Conservation (phyloP, 2,797 vertebrate species). For the Paedocypris micromegethes region DNA sequence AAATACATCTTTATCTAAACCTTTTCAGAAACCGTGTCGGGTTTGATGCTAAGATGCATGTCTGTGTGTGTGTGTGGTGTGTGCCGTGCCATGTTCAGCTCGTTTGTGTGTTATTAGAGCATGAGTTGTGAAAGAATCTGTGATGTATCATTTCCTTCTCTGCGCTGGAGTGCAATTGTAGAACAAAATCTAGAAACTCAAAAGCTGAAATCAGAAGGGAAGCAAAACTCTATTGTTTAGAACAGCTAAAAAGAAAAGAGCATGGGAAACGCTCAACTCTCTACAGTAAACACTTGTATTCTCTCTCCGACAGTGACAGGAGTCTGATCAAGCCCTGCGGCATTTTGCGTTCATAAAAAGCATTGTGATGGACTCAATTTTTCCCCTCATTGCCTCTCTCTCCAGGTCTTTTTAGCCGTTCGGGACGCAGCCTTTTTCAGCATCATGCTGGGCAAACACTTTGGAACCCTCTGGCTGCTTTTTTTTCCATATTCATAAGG, state of each 20-base stretch:
- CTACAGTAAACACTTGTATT: too few species aligned
- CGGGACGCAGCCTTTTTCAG: constrained; percentile 1
- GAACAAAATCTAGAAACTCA: too few species aligned
- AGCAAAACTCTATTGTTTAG: background rate
- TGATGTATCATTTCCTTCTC: constrained; percentile 22
- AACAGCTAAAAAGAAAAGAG: background rate
- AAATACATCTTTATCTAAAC: constrained; percentile 1
- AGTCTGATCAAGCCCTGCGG: too few species aligned
- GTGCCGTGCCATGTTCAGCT: background rate
- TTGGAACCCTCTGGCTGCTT: background rate
- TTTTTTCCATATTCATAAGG: constrained; percentile 33
- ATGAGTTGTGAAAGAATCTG: constrained; percentile 3
- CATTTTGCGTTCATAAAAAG: background rate
- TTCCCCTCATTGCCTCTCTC: background rate
- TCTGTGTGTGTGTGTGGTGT: background rate
- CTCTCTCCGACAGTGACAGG: too few species aligned
- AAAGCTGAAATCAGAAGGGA: too few species aligned
- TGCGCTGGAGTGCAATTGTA: constrained; percentile 32
- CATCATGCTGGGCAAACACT: constrained; percentile 20
- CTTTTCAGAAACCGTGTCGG: background rate
- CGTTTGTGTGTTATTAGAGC: constrained; percentile 6
- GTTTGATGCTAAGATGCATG: constrained; percentile 7
- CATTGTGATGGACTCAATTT: background rate
- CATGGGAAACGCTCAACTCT: too few species aligned
- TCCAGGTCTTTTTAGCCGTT: background rate